Conservation (phyloP, 2,888 invertebrate species). For the Alloscopus bannaensis region DNA sequence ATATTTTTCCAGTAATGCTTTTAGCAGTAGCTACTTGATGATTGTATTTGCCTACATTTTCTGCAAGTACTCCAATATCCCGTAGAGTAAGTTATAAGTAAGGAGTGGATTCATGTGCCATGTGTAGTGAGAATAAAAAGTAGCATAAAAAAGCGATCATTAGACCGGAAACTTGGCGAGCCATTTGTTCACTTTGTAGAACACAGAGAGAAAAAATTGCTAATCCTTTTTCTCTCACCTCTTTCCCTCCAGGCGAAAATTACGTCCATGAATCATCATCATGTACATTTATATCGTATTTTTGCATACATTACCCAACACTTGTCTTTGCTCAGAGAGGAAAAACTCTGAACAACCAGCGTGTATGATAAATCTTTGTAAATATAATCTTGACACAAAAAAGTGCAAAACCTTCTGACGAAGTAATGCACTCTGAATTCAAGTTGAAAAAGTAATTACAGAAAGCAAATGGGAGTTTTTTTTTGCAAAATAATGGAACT, state of each 20-base stretch:
- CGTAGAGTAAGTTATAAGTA: neutral
- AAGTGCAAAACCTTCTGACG: too few species aligned
- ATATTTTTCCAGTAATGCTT: too few species aligned
- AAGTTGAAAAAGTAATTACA: too few species aligned
- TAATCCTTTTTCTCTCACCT: conserved; percentile 58
- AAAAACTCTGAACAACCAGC: too few species aligned
- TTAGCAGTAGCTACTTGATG: too few species aligned
- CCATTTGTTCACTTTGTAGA: conserved; percentile 44
- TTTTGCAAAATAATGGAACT: neutral
- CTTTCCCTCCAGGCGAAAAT: conserved; percentile 52
- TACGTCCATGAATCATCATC: conserved; percentile 47
- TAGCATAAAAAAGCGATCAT: conserved; percentile 44
- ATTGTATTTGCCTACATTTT: too few species aligned
- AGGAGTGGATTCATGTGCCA: neutral
- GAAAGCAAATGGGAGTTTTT: neutral
- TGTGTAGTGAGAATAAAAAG: too few species aligned
- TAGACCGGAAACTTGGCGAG: conserved; percentile 53
- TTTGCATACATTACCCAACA: neutral
- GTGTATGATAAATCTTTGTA: too few species aligned
- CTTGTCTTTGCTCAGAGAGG: too few species aligned
- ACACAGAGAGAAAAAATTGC: conserved; percentile 23
- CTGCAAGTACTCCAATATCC: too few species aligned
- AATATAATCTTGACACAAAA: neutral
- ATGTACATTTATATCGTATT: neutral
- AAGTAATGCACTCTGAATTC: too few species aligned